Conservation (phyloP, 2,888 invertebrate genomes). For the Galeruca laticollis region DNA sequence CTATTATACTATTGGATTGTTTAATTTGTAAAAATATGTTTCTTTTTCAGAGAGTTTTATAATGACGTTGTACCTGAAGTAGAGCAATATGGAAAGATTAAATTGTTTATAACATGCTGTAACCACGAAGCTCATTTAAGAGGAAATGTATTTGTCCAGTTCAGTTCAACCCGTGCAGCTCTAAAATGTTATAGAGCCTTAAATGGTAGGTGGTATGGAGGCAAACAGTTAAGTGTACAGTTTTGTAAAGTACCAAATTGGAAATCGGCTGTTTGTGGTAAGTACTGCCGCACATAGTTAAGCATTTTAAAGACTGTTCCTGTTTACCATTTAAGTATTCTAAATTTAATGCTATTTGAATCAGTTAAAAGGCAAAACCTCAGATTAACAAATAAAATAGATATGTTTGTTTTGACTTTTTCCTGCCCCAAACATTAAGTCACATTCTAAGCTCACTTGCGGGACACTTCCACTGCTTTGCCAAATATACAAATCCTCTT, state of each 20-base stretch:
- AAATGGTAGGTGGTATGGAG: conserved; percentile 90
- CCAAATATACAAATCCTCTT: no score
- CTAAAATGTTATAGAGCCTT: conserved; percentile 80
- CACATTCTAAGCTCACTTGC: no score
- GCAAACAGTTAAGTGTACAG: conserved; percentile 83
- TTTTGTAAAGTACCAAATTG: conserved; percentile 84
- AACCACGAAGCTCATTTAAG: conserved; percentile 89
- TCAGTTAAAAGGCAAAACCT: no score
- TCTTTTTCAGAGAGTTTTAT: conserved; percentile 76
- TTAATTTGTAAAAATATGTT: background rate
- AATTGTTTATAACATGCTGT: conserved; percentile 79
- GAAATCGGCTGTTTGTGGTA: conserved; percentile 92
- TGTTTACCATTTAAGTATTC: background rate
- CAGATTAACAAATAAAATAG: no score
- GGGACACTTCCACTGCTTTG: no score
- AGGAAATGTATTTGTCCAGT: conserved; percentile 93
- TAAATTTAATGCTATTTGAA: no score
- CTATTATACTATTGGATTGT: background rate
- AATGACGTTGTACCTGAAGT: conserved; percentile 88
- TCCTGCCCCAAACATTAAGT: no score
- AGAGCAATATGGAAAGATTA: conserved; percentile 64
- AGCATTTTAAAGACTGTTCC: conserved; percentile 1
- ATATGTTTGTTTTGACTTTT: no score
- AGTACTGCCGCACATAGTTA: no score
- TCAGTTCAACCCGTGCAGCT: conserved; percentile 73